Evolutionary conservation across 2,113 vertebrate genomes (phyloP).

Genomic region (Suricata suricatta): DNA sequence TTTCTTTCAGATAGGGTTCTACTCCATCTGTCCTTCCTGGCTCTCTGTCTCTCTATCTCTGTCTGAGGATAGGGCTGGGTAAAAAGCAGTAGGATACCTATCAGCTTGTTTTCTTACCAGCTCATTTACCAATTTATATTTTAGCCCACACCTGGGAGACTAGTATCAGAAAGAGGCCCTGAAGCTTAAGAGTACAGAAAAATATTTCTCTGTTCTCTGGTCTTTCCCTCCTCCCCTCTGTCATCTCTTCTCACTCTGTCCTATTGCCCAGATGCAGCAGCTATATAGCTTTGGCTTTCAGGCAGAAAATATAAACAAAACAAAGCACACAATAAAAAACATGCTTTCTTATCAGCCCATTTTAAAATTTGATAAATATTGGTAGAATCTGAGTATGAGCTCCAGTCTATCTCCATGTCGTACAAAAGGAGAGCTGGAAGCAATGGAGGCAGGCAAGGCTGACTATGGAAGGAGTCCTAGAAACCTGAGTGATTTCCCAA

Average conservation of each 20-base stretch:
- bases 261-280: too few species aligned
- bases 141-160: not conserved
- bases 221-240: too few species aligned
- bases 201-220: not conserved
- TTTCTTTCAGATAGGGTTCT: not conserved
- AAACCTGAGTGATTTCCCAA: rapidly evolving
- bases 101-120: not conserved
- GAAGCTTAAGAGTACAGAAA: not conserved
- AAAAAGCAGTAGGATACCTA: not conserved
- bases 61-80: not conserved
- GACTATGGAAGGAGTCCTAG: not conserved
- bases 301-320: not conserved
- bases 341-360: not conserved
- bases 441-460: too few species aligned
- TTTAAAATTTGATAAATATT: not conserved
- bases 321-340: not conserved
- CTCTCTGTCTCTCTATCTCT: not conserved
- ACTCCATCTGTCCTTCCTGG: not conserved
- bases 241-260: not conserved
- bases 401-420: too few species aligned
- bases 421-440: not conserved
- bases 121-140: not conserved
- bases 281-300: not conserved
- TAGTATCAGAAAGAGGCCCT: not conserved
- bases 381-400: not conserved